These are phyloP conservation scores for Coccyzus lansbergi DNA, from an alignment of 2,797 vertebrate genomes.

Conservation along the genomic window DNA sequence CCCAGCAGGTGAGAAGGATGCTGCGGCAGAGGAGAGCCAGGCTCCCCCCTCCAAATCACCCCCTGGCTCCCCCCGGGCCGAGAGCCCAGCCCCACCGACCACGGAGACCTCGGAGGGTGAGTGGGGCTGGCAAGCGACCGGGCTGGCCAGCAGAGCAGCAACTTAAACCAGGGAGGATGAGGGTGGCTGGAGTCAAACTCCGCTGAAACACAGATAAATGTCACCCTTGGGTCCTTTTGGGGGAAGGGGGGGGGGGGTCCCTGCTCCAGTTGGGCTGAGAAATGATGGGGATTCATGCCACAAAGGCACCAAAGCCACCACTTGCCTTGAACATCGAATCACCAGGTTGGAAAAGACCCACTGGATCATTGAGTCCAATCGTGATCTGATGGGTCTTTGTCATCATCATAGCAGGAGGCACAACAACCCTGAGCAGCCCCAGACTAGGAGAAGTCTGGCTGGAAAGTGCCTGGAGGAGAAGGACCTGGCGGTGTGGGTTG, in stretches of 20 bases:
- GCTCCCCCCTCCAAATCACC: constrained; percentile 50
- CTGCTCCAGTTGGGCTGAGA: rapidly evolving
- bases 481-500: no score
- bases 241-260: background rate
- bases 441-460: no score
- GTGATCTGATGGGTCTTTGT: no score
- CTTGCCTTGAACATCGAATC: background rate
- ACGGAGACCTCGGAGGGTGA: constrained; percentile 86
- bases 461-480: no score
- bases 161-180: background rate
- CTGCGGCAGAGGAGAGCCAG: constrained; percentile 71
- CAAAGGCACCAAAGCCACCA: rapidly evolving
- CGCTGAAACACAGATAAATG: rapidly evolving
- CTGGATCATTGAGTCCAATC: no score
- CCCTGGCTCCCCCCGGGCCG: constrained; percentile 78
- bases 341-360: no score
- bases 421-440: no score
- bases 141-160: background rate
- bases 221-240: rapidly evolving
- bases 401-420: rapidly evolving
- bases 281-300: rapidly evolving
- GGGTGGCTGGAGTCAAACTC: background rate
- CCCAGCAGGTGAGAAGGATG: constrained; percentile 82
- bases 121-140: background rate
- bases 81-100: constrained; percentile 71